Conservation (phyloP, 35 echinoderm and acorn worm genomes). For the Apostichopus parvimensis region DNA sequence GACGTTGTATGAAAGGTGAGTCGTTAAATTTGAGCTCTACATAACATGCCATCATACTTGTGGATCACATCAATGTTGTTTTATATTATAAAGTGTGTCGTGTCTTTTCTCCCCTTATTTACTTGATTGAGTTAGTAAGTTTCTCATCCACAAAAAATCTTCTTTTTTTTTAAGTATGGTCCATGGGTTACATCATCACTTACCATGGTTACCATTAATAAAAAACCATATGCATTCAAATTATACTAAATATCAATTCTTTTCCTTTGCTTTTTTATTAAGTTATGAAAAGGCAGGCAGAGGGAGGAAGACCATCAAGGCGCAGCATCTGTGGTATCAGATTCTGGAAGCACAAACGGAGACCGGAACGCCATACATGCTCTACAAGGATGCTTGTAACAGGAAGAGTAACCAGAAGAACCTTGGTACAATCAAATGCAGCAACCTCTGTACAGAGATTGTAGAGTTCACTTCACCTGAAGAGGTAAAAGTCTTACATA, state of each 20-base stretch:
- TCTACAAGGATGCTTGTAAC: conserved; percentile 97
- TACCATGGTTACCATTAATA: neutral
- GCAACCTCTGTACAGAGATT: conserved; percentile 98
- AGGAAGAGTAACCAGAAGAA: conserved; percentile 97
- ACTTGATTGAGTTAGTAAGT: too few relatives aligned
- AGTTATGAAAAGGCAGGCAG: conserved; percentile 81
- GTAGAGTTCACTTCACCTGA: conserved; percentile 87
- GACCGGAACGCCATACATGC: conserved; percentile 97
- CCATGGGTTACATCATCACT: neutral
- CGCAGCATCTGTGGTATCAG: conserved; percentile 86
- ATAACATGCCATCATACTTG: too few relatives aligned
- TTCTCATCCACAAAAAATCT: too few relatives aligned
- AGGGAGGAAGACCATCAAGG: conserved; percentile 70
- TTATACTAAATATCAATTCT: neutral
- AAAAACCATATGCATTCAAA: neutral
- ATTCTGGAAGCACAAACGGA: conserved; percentile 93
- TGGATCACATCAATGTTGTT: too few relatives aligned
- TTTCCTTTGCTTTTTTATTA: neutral
- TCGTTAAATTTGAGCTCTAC: too few relatives aligned
- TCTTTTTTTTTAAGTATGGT: too few relatives aligned
- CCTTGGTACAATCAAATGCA: conserved; percentile 95
- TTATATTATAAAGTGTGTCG: too few relatives aligned
- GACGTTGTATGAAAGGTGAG: conserved; percentile 78
- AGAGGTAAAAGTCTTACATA: conserved; percentile 54
- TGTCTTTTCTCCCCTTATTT: too few relatives aligned